Evolutionary conservation across 2,888 invertebrate genomes (phyloP).

Genomic region (Chrysolina oricalcia): DNA sequence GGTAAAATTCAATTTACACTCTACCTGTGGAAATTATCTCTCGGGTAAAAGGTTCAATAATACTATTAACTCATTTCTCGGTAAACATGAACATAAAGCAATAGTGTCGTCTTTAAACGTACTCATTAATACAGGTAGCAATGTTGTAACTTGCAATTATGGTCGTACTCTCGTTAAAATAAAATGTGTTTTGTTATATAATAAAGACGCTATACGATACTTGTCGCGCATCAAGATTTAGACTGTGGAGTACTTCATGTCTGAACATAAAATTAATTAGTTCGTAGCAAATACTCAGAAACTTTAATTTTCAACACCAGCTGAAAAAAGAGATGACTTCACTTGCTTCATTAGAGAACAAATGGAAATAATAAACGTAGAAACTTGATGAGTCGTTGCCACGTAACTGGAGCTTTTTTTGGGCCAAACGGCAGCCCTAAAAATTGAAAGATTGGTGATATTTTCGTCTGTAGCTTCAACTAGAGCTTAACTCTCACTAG

Average conservation of each 20-base stretch:
- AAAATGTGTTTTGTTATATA: neutral
- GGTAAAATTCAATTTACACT: neutral
- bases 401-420: neutral
- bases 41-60: neutral
- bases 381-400: neutral
- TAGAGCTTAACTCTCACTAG: no score
- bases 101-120: neutral
- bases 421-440: neutral
- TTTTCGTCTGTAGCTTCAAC: neutral
- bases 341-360: neutral
- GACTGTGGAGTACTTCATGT: neutral
- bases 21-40: neutral
- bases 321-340: no score
- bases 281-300: neutral
- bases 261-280: neutral
- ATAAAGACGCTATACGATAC: neutral
- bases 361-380: neutral
- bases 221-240: neutral
- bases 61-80: neutral
- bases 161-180: conserved; percentile 16
- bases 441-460: neutral
- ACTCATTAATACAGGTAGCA: neutral
- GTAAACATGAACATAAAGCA: neutral
- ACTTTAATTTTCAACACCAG: no score
- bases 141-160: conserved; percentile 14